Evolutionary conservation across 2,113 vertebrate genomes (phyloP).

Genomic region (Poicephalus gulielmi): DNA sequence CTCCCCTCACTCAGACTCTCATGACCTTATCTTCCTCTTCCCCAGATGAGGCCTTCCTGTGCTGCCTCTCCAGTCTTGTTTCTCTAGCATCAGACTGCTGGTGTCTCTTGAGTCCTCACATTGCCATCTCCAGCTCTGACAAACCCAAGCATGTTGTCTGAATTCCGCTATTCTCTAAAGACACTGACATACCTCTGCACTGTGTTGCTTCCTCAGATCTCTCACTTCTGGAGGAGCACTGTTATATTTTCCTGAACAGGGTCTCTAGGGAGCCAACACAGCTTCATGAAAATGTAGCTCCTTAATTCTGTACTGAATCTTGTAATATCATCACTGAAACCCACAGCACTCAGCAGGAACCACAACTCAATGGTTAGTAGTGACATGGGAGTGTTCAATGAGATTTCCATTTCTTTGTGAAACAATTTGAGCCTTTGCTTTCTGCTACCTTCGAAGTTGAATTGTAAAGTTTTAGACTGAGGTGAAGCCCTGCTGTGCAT

Average conservation of each 20-base stretch:
- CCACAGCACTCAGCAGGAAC: background rate
- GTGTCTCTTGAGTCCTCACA: background rate
- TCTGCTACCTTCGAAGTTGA: background rate
- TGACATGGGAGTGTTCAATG: background rate
- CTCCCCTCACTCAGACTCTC: background rate
- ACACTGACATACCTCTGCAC: background rate
- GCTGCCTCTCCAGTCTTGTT: background rate
- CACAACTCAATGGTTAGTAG: background rate
- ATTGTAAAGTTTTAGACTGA: background rate
- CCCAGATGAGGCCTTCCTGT: background rate
- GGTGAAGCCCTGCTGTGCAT: background rate
- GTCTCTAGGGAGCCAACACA: background rate
- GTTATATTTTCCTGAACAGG: background rate
- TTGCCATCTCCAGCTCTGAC: background rate
- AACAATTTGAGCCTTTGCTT: background rate
- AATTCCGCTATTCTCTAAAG: background rate
- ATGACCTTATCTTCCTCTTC: background rate
- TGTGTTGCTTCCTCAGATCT: background rate
- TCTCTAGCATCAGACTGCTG: background rate
- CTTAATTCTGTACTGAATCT: background rate
- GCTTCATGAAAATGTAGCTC: background rate
- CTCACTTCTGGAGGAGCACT: background rate
- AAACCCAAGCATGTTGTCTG: background rate
- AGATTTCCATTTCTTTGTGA: background rate
- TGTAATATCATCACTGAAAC: background rate